Evolutionary conservation across 1,140 invertebrate species (phyloP).

Genomic region (Drosophila parabipectinata): DNA sequence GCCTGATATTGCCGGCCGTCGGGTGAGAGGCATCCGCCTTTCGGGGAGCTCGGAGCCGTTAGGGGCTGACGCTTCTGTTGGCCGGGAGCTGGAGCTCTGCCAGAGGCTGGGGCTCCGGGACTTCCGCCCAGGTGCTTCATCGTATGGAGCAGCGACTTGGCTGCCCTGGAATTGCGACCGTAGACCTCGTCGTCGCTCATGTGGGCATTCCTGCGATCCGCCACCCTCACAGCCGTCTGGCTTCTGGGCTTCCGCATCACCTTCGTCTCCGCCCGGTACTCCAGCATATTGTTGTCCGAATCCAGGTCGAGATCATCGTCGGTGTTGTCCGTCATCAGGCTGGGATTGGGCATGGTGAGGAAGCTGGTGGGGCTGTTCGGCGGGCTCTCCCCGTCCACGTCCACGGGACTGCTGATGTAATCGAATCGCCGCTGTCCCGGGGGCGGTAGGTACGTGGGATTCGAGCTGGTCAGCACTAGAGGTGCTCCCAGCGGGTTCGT

Average conservation of each 20-base stretch:
- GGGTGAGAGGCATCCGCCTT: conserved; percentile 66
- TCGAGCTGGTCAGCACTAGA: conserved; percentile 66
- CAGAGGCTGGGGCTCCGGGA: neutral
- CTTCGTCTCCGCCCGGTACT: conserved; percentile 86
- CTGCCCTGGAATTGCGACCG: conserved; percentile 72
- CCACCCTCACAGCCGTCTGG: conserved; percentile 85
- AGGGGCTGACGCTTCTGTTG: conserved; percentile 2
- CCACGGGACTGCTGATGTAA: conserved; percentile 61
- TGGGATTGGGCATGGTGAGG: conserved; percentile 49
- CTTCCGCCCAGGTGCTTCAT: conserved; percentile 68
- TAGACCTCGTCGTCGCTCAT: conserved; percentile 79
- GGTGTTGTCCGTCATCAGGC: conserved; percentile 69
- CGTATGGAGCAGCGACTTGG: conserved; percentile 69
- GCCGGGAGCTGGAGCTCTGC: neutral
- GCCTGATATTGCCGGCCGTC: conserved; percentile 78
- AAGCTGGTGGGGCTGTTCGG: conserved; percentile 71
- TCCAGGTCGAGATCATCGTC: conserved; percentile 80
- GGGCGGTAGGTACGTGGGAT: conserved; percentile 64
- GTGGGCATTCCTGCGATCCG: conserved; percentile 58
- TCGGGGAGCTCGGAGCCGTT: conserved; percentile 59
- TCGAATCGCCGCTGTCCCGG: conserved; percentile 18
- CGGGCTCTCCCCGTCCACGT: conserved; percentile 55
- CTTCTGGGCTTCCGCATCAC: conserved; percentile 88
- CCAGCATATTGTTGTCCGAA: conserved; percentile 81
- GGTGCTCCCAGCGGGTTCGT: conserved; percentile 76